Evolutionary conservation across 64 coral and sea anemone species (phyloP).

Genomic region (Pocillopora verrucosa): DNA sequence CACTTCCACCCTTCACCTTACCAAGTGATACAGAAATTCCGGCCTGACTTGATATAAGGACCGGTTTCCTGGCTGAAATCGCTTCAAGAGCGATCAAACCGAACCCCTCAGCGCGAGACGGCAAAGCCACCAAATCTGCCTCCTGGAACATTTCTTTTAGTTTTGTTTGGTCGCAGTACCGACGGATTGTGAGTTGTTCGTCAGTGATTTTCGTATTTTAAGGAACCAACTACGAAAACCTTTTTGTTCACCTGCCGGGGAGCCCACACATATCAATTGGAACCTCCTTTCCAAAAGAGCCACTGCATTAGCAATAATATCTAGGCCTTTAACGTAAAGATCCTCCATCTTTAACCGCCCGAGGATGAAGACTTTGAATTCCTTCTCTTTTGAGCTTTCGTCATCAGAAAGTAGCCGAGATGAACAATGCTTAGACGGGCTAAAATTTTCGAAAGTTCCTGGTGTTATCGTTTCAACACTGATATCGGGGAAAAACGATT

Average conservation of each 20-base stretch:
- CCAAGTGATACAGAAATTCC: neutral
- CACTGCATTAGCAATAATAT: neutral
- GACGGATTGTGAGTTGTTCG: too few species aligned
- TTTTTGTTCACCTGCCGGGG: neutral
- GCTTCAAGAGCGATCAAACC: conserved; percentile 26
- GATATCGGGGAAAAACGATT: neutral
- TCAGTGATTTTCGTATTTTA: too few species aligned
- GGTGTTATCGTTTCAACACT: conserved; percentile 21
- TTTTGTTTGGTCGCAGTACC: conserved; percentile 22
- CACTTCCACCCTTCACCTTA: neutral
- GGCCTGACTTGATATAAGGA: conserved; percentile 12
- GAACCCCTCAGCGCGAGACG: conserved; percentile 44
- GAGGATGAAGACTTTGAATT: neutral
- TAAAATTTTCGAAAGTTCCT: conserved; percentile 36
- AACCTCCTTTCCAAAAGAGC: neutral
- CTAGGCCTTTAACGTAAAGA: neutral
- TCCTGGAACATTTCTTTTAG: neutral
- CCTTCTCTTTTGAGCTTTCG: too few species aligned
- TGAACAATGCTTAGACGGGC: neutral
- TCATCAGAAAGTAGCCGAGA: too few species aligned
- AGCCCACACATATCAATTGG: neutral
- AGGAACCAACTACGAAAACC: too few species aligned
- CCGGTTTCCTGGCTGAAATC: conserved; percentile 18
- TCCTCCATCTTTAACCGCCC: neutral
- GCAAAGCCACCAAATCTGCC: conserved; percentile 29